Conservation (phyloP, 2,113 vertebrate genomes). For the Gymnogyps californianus region DNA sequence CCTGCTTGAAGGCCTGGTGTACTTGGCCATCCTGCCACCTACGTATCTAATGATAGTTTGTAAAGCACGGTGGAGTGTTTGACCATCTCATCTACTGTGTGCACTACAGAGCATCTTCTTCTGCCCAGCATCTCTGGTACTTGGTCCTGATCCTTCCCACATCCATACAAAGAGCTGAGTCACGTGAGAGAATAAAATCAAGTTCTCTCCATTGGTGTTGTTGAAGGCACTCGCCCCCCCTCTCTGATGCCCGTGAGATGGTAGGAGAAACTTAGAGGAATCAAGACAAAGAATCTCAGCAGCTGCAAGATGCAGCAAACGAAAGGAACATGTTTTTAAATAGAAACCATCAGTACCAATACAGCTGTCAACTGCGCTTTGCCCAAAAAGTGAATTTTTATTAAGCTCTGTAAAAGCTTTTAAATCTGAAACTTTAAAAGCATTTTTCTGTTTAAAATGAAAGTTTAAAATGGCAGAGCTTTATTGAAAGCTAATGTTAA, state of each 20-base stretch:
- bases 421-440: neutral
- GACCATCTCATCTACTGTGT: neutral
- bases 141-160: neutral
- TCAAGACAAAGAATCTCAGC: neutral
- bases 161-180: neutral
- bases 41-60: rapidly evolving
- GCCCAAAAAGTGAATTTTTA: neutral
- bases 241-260: neutral
- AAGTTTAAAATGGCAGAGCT: neutral
- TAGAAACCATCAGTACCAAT: neutral
- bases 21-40: neutral
- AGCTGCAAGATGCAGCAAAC: neutral
- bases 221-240: neutral
- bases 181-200: neutral
- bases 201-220: neutral
- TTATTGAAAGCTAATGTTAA: neutral
- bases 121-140: neutral
- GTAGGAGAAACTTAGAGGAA: neutral
- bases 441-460: neutral
- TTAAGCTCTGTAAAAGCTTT: neutral
- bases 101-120: neutral
- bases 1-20: rapidly evolving
- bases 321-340: neutral
- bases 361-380: neutral
- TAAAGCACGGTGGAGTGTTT: rapidly evolving